Conservation (phyloP, 1,140 invertebrate genomes). For the Nasonia longicornis region DNA sequence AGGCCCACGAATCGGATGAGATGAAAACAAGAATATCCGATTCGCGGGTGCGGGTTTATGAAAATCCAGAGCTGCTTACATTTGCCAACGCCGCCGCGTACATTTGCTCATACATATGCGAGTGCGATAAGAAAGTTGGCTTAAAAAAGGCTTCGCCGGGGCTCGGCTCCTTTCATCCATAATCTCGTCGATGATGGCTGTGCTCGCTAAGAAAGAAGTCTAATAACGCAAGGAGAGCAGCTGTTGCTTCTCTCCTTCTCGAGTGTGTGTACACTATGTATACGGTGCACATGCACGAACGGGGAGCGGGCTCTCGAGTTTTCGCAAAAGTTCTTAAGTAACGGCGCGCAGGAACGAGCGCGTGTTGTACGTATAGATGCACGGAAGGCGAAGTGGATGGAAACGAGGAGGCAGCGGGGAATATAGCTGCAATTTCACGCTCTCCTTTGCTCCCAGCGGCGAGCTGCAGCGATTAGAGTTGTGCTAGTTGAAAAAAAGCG, state of each 20-base stretch:
- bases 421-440: background rate
- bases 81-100: too few species aligned
- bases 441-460: background rate
- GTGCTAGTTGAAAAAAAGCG: slow-evolving; percentile 14
- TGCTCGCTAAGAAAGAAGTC: slow-evolving; percentile 38
- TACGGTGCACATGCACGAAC: background rate
- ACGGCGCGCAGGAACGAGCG: background rate
- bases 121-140: slow-evolving; percentile 34
- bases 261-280: background rate
- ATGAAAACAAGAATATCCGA: too few species aligned
- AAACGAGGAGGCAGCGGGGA: background rate
- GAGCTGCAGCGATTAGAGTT: background rate
- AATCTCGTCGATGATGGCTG: slow-evolving; percentile 39
- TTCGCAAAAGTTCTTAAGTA: slow-evolving; percentile 28
- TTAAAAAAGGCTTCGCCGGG: slow-evolving; percentile 1
- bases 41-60: background rate
- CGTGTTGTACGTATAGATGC: background rate
- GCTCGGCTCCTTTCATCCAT: slow-evolving; percentile 21
- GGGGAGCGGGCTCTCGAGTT: background rate
- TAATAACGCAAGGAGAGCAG: slow-evolving; percentile 27
- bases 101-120: background rate
- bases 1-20: too few species aligned
- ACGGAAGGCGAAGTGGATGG: background rate
- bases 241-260: background rate
- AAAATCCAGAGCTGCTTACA: background rate